Evolutionary conservation across 2,888 invertebrate species (phyloP), one percentile per base, ranked within the genome.

Genomic region (Chrysina gloriosa): DNA sequence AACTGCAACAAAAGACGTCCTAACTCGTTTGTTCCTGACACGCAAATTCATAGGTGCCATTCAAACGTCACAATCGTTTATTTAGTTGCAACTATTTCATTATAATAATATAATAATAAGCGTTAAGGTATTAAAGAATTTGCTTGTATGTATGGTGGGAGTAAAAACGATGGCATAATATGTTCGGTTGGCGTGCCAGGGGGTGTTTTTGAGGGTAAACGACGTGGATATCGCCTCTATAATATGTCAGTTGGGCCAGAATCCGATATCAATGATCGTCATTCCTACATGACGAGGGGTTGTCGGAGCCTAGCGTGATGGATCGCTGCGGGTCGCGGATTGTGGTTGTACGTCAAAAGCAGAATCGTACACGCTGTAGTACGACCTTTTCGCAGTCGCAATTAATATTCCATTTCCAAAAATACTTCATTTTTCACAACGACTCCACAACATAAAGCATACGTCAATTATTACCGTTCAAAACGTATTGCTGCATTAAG

Each of bases 201-300:
- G 58, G 56, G 39, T 56, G 39, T 56, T 56, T 56, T 56, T 21
- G 23, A 23, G 36, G 56, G 39, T 23, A 39, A 25, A 11, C 58
- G 58, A 58, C 39, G 23, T 23, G 39, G 1, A 58, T 39, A 39
- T 39, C 58, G 58, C 58, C 39, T 58, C 23, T 58, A 58, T 58
- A 50, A 52, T 58, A 39, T 58, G 58, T 58, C 58, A 58, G 72
- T 72, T 70, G 69, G 75, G 76, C 76, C 75, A 75, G 73, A 74
- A 77, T 77, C 75, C 71, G 75, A 74, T 77, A 77, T 73, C 76
- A 76, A 74, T 77, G 75, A 77, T 77, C 74, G 74, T 74, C 73
- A 69, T 73, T 39, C 14, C 74, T 76, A 72, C 73, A 76, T 73
- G 74, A 75, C 76, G 74, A 73, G 75, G 75, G 77, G 74, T 71